Evolutionary conservation across 2,888 invertebrate species (phyloP).

Genomic region (Trachelus iudaicus): DNA sequence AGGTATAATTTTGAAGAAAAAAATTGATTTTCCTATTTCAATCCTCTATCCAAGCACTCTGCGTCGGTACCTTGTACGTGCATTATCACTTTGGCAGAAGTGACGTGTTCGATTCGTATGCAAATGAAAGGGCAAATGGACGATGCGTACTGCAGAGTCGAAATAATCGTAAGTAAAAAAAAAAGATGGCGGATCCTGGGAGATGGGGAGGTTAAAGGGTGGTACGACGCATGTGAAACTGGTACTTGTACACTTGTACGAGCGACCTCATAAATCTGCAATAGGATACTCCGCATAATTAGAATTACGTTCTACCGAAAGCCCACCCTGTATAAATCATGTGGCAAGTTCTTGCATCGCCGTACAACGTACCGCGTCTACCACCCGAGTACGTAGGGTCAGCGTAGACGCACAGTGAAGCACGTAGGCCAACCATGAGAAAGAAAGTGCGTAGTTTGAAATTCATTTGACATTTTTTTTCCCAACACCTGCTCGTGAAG

Average conservation of each 20-base stretch:
- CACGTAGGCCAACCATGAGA: too few species aligned
- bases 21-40: too few species aligned
- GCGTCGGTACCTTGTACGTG: too few species aligned
- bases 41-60: too few species aligned
- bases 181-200: conserved; percentile 46
- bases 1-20: too few species aligned
- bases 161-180: conserved; percentile 56
- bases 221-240: conserved; percentile 28
- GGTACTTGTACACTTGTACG: conserved; percentile 38
- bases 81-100: conserved; percentile 19
- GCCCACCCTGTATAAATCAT: conserved; percentile 46
- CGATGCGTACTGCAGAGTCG: too few species aligned
- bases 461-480: too few species aligned
- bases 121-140: conserved; percentile 41
- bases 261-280: conserved; percentile 59
- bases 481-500: too few species aligned
- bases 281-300: conserved; percentile 59
- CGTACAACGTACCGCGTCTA: too few species aligned
- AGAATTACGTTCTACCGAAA: conserved; percentile 49
- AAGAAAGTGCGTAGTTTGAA: too few species aligned
- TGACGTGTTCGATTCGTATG: conserved; percentile 58
- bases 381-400: too few species aligned
- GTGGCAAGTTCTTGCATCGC: neutral
- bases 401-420: too few species aligned
- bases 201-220: conserved; percentile 27